These are phyloP conservation scores for Zaprionus taronus DNA, from an alignment of 1,140 invertebrate genomes.

Conservation along the genomic window DNA sequence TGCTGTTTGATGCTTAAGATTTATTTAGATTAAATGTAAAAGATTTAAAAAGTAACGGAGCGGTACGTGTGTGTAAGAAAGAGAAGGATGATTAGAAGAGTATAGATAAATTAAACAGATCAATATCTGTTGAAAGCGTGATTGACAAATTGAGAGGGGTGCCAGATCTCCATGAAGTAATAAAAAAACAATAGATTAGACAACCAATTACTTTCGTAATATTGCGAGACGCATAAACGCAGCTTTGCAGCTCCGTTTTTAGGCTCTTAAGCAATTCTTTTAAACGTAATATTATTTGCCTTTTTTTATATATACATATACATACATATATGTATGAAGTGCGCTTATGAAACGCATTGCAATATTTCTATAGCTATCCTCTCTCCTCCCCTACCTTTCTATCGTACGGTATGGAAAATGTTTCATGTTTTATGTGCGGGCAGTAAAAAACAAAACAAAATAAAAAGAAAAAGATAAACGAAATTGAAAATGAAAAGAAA, in stretches of 20 bases:
- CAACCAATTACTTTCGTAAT: slow-evolving; percentile 4
- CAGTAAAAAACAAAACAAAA: slow-evolving; percentile 26
- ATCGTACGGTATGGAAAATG: slow-evolving; percentile 43
- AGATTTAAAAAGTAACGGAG: no score
- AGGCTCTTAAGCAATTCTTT: slow-evolving; percentile 12
- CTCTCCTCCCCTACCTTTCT: slow-evolving; percentile 19
- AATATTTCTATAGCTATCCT: slow-evolving; percentile 58
- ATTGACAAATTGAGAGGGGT: no score
- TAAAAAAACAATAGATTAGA: neutral
- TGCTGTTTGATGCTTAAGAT: no score
- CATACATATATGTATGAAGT: slow-evolving; percentile 52
- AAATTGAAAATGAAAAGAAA: slow-evolving; percentile 22
- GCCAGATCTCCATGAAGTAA: no score
- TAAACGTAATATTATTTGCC: slow-evolving; percentile 45
- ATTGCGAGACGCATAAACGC: slow-evolving; percentile 21
- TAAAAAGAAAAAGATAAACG: slow-evolving; percentile 8
- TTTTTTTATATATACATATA: slow-evolving; percentile 17
- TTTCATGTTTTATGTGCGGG: slow-evolving; percentile 57
- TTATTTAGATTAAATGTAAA: no score
- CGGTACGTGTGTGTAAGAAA: no score
- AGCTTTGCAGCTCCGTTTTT: slow-evolving; percentile 8
- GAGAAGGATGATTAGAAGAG: no score
- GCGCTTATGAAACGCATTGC: slow-evolving; percentile 79
- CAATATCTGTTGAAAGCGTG: no score
- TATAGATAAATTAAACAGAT: no score